These are phyloP conservation scores for Bruchidius siliquastri DNA, from an alignment of 2,888 invertebrate genomes.

Conservation along the genomic window DNA sequence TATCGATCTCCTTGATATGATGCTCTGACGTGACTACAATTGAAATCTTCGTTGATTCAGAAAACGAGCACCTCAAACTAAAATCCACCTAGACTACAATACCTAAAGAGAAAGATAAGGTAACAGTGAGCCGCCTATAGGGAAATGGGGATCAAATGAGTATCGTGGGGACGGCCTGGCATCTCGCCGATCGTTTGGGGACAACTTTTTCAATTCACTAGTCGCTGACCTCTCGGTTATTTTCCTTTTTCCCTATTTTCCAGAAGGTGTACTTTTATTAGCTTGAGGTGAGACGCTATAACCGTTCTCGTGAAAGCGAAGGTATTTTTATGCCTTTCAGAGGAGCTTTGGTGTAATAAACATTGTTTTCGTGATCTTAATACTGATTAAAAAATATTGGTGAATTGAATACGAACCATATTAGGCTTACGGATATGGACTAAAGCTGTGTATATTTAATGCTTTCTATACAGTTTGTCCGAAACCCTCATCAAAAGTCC, in stretches of 20 bases:
- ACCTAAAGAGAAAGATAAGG: not conserved
- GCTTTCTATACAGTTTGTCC: no score
- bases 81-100: not conserved
- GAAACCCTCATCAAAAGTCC: no score
- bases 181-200: not conserved
- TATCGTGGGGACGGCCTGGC: not conserved
- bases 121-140: not conserved
- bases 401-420: no score
- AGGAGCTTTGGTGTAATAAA: not conserved
- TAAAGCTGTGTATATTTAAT: no score
- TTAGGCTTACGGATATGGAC: no score
- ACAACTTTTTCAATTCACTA: not conserved
- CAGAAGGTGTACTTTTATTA: not conserved
- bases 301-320: not conserved
- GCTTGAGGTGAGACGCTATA: not conserved
- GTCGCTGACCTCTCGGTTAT: not conserved
- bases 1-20: no score
- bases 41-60: no score
- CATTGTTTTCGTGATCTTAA: not conserved
- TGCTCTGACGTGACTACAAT: no score
- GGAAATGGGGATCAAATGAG: not conserved
- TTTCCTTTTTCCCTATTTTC: not conserved
- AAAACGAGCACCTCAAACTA: no score
- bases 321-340: not conserved
- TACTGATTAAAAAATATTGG: not conserved